Evolutionary conservation across 2,888 invertebrate species (phyloP), one percentile per base, ranked within the genome.

Genomic region (Clostera curtula): DNA sequence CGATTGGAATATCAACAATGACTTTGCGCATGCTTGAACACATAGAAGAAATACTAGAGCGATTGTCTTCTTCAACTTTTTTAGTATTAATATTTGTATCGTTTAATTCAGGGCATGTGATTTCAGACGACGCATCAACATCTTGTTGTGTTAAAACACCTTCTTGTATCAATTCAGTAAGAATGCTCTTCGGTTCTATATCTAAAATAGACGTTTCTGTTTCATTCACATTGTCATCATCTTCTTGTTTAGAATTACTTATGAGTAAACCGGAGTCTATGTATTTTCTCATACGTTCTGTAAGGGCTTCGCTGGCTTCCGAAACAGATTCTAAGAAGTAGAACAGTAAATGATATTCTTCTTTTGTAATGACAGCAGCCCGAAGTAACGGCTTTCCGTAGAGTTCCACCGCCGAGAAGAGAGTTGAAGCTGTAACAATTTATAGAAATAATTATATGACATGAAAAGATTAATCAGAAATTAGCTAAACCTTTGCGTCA

Each of bases 341-440:
- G 50, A 87, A 87, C 3, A 87, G 64, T 34, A 85, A 53, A 42
- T 85, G 80, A 40, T 86, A 86, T 43, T 87, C 86, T 40, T 83
- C 80, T 34, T 80, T 79, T 9, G 74, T 77, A 40, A 87, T 82
- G 34, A 70, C 80, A 22, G 82, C 75, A 25, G 84, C 84, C 18
- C 84, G 69, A 15, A 83, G 56, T 29, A 89, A 69, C 1, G 89
- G 88, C 47, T 87, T 86, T 10, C 88, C 89, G 56, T 88, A 89
- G 30, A 89, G 67, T 58, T 89, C 89, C 45, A 86, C 83, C 24
- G 88, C 88, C 37, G 88, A 88, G 60, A 85, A 85, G 34, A 89
- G 61, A 36, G 85, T 85, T 36, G 83, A 68, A 47, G 83, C 84
- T 84, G 83, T 37, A 82, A 83, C 44, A 58, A 65, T n/a, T n/a